Conservation (phyloP, 2,888 invertebrate species). For the Ichneumon xanthorius region DNA sequence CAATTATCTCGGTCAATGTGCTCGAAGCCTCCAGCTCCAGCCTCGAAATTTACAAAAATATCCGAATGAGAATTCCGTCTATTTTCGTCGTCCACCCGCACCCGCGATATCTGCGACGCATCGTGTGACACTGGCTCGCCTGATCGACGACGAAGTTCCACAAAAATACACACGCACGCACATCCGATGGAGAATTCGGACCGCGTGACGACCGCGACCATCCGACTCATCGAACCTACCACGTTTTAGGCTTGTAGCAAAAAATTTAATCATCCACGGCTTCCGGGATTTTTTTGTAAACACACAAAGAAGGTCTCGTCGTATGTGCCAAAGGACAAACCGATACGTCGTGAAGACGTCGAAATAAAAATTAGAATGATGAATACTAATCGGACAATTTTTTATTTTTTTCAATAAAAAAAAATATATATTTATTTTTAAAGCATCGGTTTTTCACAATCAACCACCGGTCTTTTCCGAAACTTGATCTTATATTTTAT, state of each 20-base stretch:
- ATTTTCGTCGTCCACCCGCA: background rate
- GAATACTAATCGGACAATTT: no score
- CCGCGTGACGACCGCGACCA: background rate
- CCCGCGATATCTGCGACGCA: constrained; percentile 1
- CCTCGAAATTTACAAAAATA: constrained; percentile 20
- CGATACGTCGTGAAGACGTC: no score
- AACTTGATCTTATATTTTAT: background rate
- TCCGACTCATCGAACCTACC: background rate
- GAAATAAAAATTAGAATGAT: background rate
- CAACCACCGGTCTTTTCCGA: background rate
- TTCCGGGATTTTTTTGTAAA: no score
- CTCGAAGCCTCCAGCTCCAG: constrained; percentile 12
- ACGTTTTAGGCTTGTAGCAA: background rate
- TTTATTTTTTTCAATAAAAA: no score
- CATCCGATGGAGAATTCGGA: background rate
- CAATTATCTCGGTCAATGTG: background rate
- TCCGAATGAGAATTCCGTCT: constrained; percentile 4
- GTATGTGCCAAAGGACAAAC: no score
- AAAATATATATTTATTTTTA: no score
- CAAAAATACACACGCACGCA: background rate
- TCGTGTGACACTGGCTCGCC: background rate
- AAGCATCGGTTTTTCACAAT: no score
- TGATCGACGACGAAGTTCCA: background rate
- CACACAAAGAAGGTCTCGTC: no score
- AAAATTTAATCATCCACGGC: background rate